A percentile compares a stretch with the other conserved stretches of the same genome.
Evolutionary conservation across 2,113 vertebrate genomes (phyloP).

Genomic region (Ascaphus truei): DNA sequence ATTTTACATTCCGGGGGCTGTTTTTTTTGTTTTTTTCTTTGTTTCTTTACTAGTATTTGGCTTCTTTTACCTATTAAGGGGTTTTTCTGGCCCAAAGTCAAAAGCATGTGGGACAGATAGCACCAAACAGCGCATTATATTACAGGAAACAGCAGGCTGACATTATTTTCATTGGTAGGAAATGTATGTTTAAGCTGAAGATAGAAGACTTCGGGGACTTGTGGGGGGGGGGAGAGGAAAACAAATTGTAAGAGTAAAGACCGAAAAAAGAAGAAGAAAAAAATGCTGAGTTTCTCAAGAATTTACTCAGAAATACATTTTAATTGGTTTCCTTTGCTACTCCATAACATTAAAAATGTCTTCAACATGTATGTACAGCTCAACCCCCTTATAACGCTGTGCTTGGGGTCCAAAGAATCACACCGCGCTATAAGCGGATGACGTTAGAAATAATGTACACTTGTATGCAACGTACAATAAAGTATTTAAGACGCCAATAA

Average conservation of each 20-base stretch:
- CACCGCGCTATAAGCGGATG: no score
- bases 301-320: conserved; percentile 20
- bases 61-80: conserved; percentile 9
- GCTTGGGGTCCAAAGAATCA: no score
- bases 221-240: conserved; percentile 9
- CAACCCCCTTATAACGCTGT: no score
- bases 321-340: not conserved
- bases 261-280: no score
- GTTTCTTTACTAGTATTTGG: conserved; percentile 1
- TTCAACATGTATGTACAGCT: no score
- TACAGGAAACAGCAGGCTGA: conserved; percentile 22
- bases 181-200: conserved; percentile 17
- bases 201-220: conserved; percentile 9
- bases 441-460: no score
- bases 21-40: not conserved
- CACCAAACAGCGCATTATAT: conserved; percentile 8
- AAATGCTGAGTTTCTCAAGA: conserved; percentile 14
- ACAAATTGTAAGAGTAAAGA: conserved; percentile 12
- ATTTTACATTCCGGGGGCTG: no score
- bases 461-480: no score
- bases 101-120: conserved; percentile 17
- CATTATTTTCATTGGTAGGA: conserved; percentile 22
- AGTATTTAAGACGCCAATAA: no score
- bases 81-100: not conserved
- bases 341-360: not conserved